Percentiles rank a stretch among this genome's conserved stretches.
These are phyloP conservation scores for Pentalonia nigronervosa DNA, from an alignment of 1,140 invertebrate genomes.

Conservation along the genomic window DNA sequence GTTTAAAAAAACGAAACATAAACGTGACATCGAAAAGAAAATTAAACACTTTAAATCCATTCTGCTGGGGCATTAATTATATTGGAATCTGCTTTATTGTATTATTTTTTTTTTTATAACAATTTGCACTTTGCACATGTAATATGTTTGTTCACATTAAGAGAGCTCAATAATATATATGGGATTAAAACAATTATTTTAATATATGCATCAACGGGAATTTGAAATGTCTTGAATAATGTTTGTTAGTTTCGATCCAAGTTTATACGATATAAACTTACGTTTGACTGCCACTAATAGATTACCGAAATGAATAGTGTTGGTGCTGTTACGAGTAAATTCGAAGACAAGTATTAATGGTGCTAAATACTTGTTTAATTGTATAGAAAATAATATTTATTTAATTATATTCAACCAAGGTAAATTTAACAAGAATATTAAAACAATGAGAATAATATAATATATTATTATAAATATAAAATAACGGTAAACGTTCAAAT, in stretches of 20 bases:
- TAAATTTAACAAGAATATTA: neutral
- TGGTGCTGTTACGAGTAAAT: neutral
- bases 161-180: neutral
- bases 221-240: neutral
- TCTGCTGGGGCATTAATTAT: neutral
- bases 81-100: neutral
- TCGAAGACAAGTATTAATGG: constrained; percentile 15
- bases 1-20: too few species aligned
- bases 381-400: neutral
- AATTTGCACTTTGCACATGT: too few species aligned
- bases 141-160: too few species aligned
- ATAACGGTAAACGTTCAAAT: too few species aligned
- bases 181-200: neutral
- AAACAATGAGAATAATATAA: neutral
- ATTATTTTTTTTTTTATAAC: too few species aligned
- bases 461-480: too few species aligned
- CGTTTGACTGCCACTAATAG: neutral
- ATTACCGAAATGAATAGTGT: neutral
- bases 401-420: neutral
- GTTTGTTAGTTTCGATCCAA: neutral
- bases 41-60: too few species aligned
- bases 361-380: neutral
- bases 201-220: neutral
- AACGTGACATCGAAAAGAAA: too few species aligned
- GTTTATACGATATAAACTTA: neutral